phyloP scores from a whole-genome alignment of 64 coral and sea anemone genomes.

The Stylophora pistillata region DNA sequence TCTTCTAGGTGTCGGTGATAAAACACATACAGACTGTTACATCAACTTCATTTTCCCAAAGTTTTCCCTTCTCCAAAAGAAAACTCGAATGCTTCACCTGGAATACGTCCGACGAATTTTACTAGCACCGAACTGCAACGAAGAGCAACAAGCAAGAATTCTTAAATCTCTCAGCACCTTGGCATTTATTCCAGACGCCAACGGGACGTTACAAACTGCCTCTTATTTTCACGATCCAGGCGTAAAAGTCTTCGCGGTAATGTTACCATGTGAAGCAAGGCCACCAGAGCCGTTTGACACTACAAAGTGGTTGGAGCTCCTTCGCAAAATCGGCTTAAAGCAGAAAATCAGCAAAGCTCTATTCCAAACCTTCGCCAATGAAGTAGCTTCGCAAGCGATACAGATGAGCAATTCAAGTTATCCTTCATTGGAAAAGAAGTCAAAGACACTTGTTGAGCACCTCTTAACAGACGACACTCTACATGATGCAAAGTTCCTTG shows the following conservation, averaged over 20 bases:
- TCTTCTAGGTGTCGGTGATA: slow-evolving; percentile 55
- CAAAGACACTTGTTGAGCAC: slow-evolving; percentile 58
- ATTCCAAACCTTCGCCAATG: slow-evolving; percentile 60
- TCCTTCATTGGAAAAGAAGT: slow-evolving; percentile 48
- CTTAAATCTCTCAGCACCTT: slow-evolving; percentile 43
- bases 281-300: slow-evolving; percentile 66
- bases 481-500: slow-evolving; percentile 42
- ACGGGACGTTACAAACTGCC: slow-evolving; percentile 49
- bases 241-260: slow-evolving; percentile 77
- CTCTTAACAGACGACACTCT: slow-evolving; percentile 38
- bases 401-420: neutral
- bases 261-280: slow-evolving; percentile 63
- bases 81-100: slow-evolving; percentile 66
- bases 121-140: neutral
- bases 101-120: slow-evolving; percentile 54
- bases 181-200: slow-evolving; percentile 67
- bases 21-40: slow-evolving; percentile 76
- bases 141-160: slow-evolving; percentile 4
- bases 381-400: slow-evolving; percentile 50
- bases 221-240: slow-evolving; percentile 83
- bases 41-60: slow-evolving; percentile 83
- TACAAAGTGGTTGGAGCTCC: slow-evolving; percentile 57
- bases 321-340: slow-evolving; percentile 70
- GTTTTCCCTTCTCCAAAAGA: slow-evolving; percentile 49
- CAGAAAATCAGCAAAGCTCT: slow-evolving; percentile 42